Evolutionary conservation across 2,113 vertebrate species (phyloP).

Genomic region (Pluvianellus socialis): DNA sequence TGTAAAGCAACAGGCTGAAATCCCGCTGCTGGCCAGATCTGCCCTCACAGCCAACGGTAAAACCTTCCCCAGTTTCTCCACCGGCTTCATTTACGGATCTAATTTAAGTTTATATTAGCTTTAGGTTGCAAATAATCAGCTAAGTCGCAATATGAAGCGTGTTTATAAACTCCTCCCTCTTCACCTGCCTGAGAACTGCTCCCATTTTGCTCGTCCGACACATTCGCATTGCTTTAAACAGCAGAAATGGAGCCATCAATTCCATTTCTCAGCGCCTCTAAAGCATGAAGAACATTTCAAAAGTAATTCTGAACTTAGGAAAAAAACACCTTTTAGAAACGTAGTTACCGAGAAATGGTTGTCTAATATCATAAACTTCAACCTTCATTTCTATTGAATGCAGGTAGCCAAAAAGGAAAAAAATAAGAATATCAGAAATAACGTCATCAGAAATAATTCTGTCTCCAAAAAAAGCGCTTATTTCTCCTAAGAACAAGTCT

Average conservation of each 20-base stretch:
- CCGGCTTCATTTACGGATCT: background rate
- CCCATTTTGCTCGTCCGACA: fast-evolving
- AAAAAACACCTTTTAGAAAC: background rate
- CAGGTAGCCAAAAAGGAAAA: background rate
- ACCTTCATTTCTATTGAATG: background rate
- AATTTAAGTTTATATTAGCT: background rate
- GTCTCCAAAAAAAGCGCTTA: background rate
- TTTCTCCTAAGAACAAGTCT: background rate
- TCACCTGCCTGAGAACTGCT: background rate
- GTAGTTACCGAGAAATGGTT: background rate
- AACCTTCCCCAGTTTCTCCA: background rate
- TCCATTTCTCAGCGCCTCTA: background rate
- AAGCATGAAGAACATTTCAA: background rate
- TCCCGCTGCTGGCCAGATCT: background rate
- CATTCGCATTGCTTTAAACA: background rate
- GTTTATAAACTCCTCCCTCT: background rate
- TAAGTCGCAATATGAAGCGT: background rate
- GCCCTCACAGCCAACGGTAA: background rate
- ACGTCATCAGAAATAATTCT: background rate
- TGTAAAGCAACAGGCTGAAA: background rate
- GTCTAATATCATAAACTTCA: background rate
- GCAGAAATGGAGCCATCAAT: background rate
- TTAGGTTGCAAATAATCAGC: background rate
- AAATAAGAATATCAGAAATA: background rate
- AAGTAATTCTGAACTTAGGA: background rate